phyloP scores from a whole-genome alignment of 2,113 vertebrate genomes.

The Calidris pugnax region DNA sequence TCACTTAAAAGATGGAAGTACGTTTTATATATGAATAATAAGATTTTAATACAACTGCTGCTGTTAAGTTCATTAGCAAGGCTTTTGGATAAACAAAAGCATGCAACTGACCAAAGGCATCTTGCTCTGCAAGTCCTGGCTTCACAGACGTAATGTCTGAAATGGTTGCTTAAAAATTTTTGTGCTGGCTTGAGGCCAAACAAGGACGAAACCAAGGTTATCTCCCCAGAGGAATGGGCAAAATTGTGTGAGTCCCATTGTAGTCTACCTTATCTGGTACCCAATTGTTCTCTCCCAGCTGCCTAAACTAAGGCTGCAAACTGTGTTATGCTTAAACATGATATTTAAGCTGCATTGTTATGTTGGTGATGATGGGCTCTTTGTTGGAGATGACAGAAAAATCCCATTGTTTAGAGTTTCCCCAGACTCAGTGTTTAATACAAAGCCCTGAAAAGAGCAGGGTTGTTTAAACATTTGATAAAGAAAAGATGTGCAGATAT shows the following conservation, averaged over 20 bases:
- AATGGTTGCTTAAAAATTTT: background rate
- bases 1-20: background rate
- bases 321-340: background rate
- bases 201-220: background rate
- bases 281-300: background rate
- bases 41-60: background rate
- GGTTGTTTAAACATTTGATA: constrained; percentile 42
- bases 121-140: background rate
- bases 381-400: constrained; percentile 56
- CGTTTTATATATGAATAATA: background rate
- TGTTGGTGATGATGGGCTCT: background rate
- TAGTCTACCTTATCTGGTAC: background rate
- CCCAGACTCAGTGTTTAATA: background rate
- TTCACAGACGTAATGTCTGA: background rate
- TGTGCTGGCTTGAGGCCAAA: background rate
- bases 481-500: background rate
- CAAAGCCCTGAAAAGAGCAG: background rate
- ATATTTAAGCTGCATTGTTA: constrained; percentile 50
- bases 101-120: background rate
- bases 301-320: background rate
- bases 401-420: constrained; percentile 54
- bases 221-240: background rate
- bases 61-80: background rate
- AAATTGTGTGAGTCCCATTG: background rate
- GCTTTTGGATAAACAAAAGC: background rate